Evolutionary conservation across 30 jellyfish, hydroid and myxozoan genomes (phyloP).

Genomic region (Rhopilema esculentum): DNA sequence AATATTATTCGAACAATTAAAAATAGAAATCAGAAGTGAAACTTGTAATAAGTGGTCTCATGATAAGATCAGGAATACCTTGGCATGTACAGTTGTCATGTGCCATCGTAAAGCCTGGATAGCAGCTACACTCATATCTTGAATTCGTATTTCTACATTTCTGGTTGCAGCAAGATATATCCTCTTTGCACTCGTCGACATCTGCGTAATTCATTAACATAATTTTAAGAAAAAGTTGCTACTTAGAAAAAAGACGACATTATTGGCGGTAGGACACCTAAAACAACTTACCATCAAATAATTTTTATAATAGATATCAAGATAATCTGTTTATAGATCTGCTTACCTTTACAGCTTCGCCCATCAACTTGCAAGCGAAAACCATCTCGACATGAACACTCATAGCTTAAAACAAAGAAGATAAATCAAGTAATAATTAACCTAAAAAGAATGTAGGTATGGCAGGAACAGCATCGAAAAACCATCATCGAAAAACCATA

Average conservation of each 20-base stretch:
- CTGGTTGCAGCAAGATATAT: slow-evolving; percentile 56
- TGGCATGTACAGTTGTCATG: slow-evolving; percentile 45
- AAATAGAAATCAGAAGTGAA: no score
- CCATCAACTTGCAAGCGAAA: slow-evolving; percentile 44
- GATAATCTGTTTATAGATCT: no score
- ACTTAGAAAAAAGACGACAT: no score
- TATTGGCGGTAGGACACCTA: no score
- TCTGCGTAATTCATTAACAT: no score
- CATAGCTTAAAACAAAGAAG: slow-evolving; percentile 53
- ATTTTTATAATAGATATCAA: no score
- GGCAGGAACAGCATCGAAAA: background rate
- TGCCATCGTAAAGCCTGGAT: slow-evolving; percentile 46
- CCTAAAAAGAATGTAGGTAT: background rate
- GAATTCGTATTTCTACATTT: slow-evolving; percentile 70
- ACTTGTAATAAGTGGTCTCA: no score
- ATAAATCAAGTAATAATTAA: background rate
- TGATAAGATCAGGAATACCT: slow-evolving; percentile 30
- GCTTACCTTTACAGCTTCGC: slow-evolving; percentile 36
- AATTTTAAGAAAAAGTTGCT: no score
- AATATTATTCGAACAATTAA: no score
- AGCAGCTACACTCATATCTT: slow-evolving; percentile 73
- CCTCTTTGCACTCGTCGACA: slow-evolving; percentile 49
- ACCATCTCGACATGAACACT: slow-evolving; percentile 76
- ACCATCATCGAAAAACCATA: background rate
- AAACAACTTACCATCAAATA: no score